These are phyloP conservation scores for Danio aesculapii DNA, from an alignment of 2,797 vertebrate genomes.

Conservation along the genomic window DNA sequence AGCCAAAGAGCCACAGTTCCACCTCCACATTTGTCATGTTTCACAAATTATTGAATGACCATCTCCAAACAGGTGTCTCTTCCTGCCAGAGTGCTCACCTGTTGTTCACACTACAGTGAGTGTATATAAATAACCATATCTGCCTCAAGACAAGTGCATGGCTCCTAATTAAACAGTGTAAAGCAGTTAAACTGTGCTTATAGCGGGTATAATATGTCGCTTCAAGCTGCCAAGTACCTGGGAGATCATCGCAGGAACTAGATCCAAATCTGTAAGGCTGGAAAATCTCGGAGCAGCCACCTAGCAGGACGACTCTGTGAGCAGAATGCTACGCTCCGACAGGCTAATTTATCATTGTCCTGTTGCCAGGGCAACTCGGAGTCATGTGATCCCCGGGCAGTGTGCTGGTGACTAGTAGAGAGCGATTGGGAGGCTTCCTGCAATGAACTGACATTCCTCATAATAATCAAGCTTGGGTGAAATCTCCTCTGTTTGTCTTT, in stretches of 20 bases:
- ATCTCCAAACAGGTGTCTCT: slow-evolving; percentile 58
- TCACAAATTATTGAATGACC: slow-evolving; percentile 57
- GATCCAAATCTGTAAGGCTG: slow-evolving; percentile 66
- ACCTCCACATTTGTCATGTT: slow-evolving; percentile 45
- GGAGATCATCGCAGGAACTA: slow-evolving; percentile 50
- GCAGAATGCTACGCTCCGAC: slow-evolving; percentile 78
- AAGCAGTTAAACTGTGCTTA: slow-evolving; percentile 53
- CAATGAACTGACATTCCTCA: slow-evolving; percentile 73
- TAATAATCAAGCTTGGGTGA: slow-evolving; percentile 65
- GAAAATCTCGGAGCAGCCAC: slow-evolving; percentile 60
- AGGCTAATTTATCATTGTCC: slow-evolving; percentile 86
- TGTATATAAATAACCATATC: slow-evolving; percentile 30
- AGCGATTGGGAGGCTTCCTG: slow-evolving; percentile 77
- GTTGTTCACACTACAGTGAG: slow-evolving; percentile 27
- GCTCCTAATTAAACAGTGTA: slow-evolving; percentile 67
- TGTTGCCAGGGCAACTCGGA: slow-evolving; percentile 85
- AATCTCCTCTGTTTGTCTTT: slow-evolving; percentile 72
- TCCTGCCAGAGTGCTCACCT: slow-evolving; percentile 30
- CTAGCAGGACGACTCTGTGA: slow-evolving; percentile 79
- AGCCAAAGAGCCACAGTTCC: slow-evolving; percentile 43
- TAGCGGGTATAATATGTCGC: slow-evolving; percentile 55
- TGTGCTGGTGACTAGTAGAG: slow-evolving; percentile 78
- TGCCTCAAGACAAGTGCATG: slow-evolving; percentile 40
- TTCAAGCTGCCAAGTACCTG: slow-evolving; percentile 65
- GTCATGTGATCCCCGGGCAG: slow-evolving; percentile 78